Percentiles rank a stretch among this genome's conserved stretches.
phyloP scores from a whole-genome alignment of 2,113 vertebrate genomes.

The Pygoscelis adeliae region DNA sequence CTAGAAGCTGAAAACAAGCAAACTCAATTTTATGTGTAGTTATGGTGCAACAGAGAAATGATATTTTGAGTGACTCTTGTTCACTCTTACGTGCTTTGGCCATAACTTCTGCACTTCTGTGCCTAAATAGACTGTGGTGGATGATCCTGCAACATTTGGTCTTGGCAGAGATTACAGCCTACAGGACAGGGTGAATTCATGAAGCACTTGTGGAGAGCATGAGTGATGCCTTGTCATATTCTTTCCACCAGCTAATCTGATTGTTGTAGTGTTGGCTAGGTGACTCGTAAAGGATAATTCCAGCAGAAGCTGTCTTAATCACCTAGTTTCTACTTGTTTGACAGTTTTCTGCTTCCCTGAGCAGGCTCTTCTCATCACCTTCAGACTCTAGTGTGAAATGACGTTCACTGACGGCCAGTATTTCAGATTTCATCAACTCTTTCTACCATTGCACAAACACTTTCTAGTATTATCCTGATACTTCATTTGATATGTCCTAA shows the following conservation, averaged over 20 bases:
- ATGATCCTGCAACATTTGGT: not conserved
- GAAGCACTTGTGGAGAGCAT: not conserved
- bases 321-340: not conserved
- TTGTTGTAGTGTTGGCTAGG: not conserved
- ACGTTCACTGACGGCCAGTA: not conserved
- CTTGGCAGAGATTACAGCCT: not conserved
- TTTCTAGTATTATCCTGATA: not conserved
- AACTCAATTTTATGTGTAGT: not conserved
- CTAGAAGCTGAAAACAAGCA: not conserved
- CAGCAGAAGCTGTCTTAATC: not conserved
- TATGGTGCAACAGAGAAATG: not conserved
- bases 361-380: not conserved
- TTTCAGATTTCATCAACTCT: not conserved
- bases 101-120: not conserved
- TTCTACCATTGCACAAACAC: not conserved
- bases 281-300: not conserved
- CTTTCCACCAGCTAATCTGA: not conserved
- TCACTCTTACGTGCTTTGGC: not conserved
- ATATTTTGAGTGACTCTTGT: not conserved
- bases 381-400: not conserved
- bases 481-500: not conserved
- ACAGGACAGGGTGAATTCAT: not conserved
- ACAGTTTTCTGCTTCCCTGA: not conserved
- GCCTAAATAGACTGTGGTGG: not conserved
- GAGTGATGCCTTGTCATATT: not conserved